A percentile compares a stretch with the other conserved stretches of the same genome.
Evolutionary conservation across 2,113 vertebrate species (phyloP).

Genomic region (Herpetotheres cachinnans): DNA sequence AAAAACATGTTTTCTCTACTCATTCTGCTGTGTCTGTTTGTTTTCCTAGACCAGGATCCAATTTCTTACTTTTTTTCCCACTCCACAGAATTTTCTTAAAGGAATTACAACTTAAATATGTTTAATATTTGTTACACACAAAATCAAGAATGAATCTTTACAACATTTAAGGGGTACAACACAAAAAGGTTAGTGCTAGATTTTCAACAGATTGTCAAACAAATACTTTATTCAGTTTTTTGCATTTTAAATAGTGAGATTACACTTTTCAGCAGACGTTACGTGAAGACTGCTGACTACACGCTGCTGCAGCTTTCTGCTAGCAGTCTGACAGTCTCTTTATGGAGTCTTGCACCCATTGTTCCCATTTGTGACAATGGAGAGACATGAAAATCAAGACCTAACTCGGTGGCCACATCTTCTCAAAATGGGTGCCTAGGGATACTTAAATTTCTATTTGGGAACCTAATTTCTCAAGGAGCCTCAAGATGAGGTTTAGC

Average conservation of each 20-base stretch:
- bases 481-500: background rate
- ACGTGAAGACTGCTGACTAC: background rate
- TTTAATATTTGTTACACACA: background rate
- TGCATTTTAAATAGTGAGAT: background rate
- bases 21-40: background rate
- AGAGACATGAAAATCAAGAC: background rate
- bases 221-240: background rate
- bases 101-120: background rate
- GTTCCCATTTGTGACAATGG: background rate
- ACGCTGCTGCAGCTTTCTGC: background rate
- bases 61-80: background rate
- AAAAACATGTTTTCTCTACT: slow-evolving; percentile 27
- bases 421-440: background rate
- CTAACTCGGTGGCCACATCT: background rate
- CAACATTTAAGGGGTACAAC: background rate
- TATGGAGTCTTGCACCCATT: background rate
- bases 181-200: background rate
- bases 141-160: background rate
- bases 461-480: background rate
- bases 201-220: background rate
- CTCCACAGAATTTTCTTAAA: background rate
- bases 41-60: background rate
- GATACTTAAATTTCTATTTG: background rate
- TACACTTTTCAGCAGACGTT: background rate
- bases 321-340: background rate